These are phyloP conservation scores for Andrena bucephala DNA, from an alignment of 2,888 invertebrate genomes.

Conservation along the genomic window DNA sequence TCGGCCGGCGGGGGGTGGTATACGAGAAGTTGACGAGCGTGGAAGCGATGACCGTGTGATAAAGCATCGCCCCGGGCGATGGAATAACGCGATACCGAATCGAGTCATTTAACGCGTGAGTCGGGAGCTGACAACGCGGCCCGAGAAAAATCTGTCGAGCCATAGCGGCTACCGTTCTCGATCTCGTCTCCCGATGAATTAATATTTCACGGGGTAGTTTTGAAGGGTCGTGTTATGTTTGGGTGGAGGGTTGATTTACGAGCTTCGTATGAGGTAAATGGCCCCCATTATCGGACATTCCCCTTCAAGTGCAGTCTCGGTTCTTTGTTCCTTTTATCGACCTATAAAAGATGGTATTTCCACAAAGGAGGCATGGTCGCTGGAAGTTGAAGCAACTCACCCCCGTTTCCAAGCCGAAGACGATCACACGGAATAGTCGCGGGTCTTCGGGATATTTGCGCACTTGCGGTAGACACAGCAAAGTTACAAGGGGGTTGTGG, in stretches of 20 bases:
- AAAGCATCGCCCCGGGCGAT: constrained; percentile 37
- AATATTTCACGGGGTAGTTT: not conserved
- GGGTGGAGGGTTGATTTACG: not conserved
- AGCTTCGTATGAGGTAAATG: not conserved
- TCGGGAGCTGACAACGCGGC: not conserved
- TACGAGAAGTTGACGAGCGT: constrained; percentile 55
- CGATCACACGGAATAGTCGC: constrained; percentile 10
- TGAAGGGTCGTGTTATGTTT: not conserved
- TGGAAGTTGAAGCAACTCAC: not conserved
- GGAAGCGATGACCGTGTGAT: constrained; percentile 50
- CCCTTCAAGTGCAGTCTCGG: not conserved
- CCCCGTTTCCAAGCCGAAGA: not conserved
- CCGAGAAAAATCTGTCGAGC: not conserved
- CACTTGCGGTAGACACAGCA: constrained; percentile 67
- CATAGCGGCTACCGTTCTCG: not conserved
- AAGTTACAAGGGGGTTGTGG: constrained; percentile 60
- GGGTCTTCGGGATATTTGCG: constrained; percentile 75
- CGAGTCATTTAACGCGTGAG: not conserved
- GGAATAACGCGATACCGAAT: constrained; percentile 16
- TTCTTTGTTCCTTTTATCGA: too few species aligned
- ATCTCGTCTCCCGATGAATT: not conserved
- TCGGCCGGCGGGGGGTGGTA: constrained; percentile 26
- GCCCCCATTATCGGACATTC: not conserved
- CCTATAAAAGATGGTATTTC: constrained; percentile 3
- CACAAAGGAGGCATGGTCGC: not conserved